Percentiles rank a stretch among this genome's conserved stretches.
Evolutionary conservation across 2,888 invertebrate genomes (phyloP).

Genomic region (Sipha maydis): DNA sequence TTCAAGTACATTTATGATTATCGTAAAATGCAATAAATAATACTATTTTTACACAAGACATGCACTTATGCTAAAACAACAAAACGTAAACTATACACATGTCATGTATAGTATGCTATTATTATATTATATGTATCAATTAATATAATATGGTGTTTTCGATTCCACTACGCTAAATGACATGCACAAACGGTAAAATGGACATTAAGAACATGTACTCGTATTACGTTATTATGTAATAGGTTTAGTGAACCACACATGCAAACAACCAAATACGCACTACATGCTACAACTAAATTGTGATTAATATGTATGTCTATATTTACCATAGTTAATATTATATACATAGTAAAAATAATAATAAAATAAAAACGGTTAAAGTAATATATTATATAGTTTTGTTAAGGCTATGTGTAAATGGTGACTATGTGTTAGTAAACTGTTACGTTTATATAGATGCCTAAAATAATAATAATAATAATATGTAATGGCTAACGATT

Average conservation of each 20-base stretch:
- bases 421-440: conserved; percentile 55
- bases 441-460: conserved; percentile 36
- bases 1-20: neutral
- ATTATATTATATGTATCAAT: neutral
- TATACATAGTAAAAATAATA: neutral
- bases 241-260: neutral
- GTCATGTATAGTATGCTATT: neutral
- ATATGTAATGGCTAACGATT: neutral
- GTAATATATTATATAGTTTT: conserved; percentile 33
- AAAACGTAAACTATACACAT: neutral
- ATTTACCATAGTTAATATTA: neutral
- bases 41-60: no score
- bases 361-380: neutral
- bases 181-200: neutral
- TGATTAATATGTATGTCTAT: neutral
- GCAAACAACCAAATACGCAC: neutral
- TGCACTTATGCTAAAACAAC: neutral
- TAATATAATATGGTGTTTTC: neutral
- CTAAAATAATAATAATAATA: conserved; percentile 8
- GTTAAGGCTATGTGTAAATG: conserved; percentile 47
- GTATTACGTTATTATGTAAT: neutral
- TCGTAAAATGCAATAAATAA: neutral
- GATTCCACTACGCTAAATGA: neutral
- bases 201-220: neutral
- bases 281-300: neutral